Evolutionary conservation across 1,140 invertebrate genomes (phyloP), one percentile per base, ranked within the genome.

Genomic region (Zophobas morio): DNA sequence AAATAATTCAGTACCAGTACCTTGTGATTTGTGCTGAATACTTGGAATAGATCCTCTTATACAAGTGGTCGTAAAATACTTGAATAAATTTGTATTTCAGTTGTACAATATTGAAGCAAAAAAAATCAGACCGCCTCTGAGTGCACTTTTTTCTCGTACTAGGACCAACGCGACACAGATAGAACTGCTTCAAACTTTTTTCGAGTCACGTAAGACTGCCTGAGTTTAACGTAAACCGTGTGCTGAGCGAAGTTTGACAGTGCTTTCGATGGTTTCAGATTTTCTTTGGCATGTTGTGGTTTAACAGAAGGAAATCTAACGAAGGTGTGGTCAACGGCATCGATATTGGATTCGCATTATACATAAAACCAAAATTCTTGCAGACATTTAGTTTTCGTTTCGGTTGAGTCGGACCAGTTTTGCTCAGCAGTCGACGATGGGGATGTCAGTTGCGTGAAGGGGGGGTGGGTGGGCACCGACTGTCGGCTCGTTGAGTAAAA

Each of bases 281-380:
- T 82, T 80, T 66, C 77, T 82, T 63, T 80, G 76, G 76, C 78
- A 78, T 74, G 75, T 74, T 80, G 80, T 79, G 80, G 77, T 77
- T 56, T 78, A 60, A 77, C 79, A 76, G 79, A 72, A 78, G 81
- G 78, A 77, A 79, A 73, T 78, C 54, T 72, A 75, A 71, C 75
- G 76, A 82, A 80, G 80, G 77, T 80, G 79, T 82, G 82, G 82
- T 83, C 82, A 77, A 81, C 82, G 81, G 82, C 81, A 83, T 81
- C 82, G 78, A 78, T 82, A 76, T 79, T 81, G 82, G 81, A 83
- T 76, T 78, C 77, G 74, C 78, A 80, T 81, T 79, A 72, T 74
- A 77, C 73, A 78, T 82, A 82, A 71, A 81, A 76, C 66, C 66
- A 75, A 79, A 75, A 76, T 72, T 56, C 60, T 78, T 56, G 33